phyloP scores from a whole-genome alignment of 2,113 vertebrate species.

The Antechinus stuartii region DNA sequence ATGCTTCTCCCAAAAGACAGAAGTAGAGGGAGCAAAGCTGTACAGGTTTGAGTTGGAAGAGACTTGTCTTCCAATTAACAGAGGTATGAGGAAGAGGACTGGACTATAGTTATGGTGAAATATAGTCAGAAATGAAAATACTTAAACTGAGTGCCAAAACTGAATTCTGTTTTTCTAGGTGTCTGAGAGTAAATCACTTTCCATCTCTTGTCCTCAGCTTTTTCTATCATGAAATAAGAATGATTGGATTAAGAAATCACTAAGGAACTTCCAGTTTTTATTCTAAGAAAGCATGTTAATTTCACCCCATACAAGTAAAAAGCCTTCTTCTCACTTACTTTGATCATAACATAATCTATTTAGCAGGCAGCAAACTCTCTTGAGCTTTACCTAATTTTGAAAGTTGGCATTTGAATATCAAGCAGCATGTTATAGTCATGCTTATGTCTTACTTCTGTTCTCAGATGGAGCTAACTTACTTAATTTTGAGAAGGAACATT shows the following conservation, averaged over 20 bases:
- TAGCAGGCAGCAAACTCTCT: background rate
- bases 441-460: background rate
- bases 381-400: conserved; percentile 20
- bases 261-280: background rate
- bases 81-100: background rate
- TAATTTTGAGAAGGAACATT: background rate
- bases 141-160: background rate
- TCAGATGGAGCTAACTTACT: background rate
- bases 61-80: background rate
- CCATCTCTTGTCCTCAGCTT: background rate
- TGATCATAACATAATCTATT: background rate
- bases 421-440: background rate
- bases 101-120: background rate
- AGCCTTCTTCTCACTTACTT: background rate
- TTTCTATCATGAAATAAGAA: background rate
- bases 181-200: background rate
- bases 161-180: background rate
- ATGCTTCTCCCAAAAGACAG: background rate
- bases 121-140: background rate
- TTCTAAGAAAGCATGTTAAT: background rate
- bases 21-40: background rate
- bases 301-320: background rate
- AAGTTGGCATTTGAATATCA: background rate
- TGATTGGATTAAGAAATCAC: background rate
- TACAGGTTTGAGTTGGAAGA: background rate